Evolutionary conservation across 2,797 vertebrate genomes (phyloP), one percentile per base, ranked within the genome.

Genomic region (Sarcoramphus papa): DNA sequence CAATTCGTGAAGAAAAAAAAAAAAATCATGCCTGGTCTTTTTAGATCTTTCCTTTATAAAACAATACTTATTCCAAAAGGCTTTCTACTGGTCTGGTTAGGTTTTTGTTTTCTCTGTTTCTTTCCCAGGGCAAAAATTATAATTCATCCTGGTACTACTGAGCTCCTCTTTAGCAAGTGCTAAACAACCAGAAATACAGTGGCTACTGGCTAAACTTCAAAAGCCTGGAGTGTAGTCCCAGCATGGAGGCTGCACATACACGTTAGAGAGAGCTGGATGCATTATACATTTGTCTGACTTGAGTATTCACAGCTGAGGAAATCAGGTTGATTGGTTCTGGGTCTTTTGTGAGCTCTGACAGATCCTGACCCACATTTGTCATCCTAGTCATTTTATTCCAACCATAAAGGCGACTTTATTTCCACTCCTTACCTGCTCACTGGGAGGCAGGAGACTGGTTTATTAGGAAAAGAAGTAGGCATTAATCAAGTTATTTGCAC

Each of bases 141-240:
- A 95, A 96, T 94, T 89, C 79, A 41, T 68, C 23, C 19, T 48
- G 59, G 48, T 91, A 64, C 92, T 73, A 74, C 31, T 54, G 78
- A 76, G 22, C 21, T 88, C 21, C 95, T 95, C 73, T 91, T 91
- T 62, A 95, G 90, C 57, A 70, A 95, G 77, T 25, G 16, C 50
- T 74, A 90, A 96, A 94, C 80, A 96, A 94, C 63, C 24, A 68
- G 92, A 97, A 94, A 93, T 84, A 43, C 57, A 69, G 94, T 33
- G 69, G 93, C 93, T 88, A 86, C 78, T 81, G 91, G 85, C 90
- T 94, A 79, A 87, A 95, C 96, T 96, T 97, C 95, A 95, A 93
- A 97, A 92, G 83, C 60, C 65, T 90, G 85, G 51, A 89, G 92
- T 48, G 8, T 14, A 72, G 69, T 62, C 91, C 78, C 91, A 93